Evolutionary conservation across 37 sponge, comb jelly and placozoan species (phyloP).

Genomic region (Chondrosia reniformis): DNA sequence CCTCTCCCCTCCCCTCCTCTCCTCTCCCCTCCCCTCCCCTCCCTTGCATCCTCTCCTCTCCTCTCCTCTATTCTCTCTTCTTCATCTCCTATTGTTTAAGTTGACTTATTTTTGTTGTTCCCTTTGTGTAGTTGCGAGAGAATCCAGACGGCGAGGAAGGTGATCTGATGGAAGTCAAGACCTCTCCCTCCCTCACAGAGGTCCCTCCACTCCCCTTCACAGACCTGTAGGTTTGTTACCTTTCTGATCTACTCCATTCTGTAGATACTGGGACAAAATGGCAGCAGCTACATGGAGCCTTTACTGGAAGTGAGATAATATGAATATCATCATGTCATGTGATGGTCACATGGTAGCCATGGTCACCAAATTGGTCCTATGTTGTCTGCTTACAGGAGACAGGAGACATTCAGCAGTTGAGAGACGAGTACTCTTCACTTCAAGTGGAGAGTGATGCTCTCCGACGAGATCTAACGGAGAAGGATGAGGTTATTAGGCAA

Average conservation of each 20-base stretch:
- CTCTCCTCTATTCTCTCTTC: too few species aligned
- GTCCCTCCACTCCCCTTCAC: neutral
- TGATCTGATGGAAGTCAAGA: neutral
- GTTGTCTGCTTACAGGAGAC: neutral
- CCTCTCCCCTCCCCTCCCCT: neutral
- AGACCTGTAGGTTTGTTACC: neutral
- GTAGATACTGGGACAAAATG: neutral
- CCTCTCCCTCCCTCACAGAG: neutral
- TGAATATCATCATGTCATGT: neutral
- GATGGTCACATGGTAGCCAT: too few species aligned
- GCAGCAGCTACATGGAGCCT: neutral
- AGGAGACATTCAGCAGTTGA: neutral
- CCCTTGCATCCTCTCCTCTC: too few species aligned
- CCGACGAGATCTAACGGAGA: conserved; percentile 48
- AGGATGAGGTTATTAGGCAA: conserved; percentile 42
- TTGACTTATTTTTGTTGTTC: neutral
- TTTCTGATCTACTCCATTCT: neutral
- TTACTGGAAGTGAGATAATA: neutral
- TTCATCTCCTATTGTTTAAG: neutral
- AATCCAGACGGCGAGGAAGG: conserved; percentile 28
- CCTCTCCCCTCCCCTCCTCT: conserved; percentile 6
- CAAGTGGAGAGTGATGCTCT: conserved; percentile 36
- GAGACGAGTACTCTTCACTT: neutral
- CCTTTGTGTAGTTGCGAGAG: conserved; percentile 21
- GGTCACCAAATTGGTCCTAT: too few species aligned